A percentile compares a stretch with the other conserved stretches of the same genome.
These are phyloP conservation scores for Drosophila sordidula DNA, from an alignment of 2,888 invertebrate species.

Conservation along the genomic window DNA sequence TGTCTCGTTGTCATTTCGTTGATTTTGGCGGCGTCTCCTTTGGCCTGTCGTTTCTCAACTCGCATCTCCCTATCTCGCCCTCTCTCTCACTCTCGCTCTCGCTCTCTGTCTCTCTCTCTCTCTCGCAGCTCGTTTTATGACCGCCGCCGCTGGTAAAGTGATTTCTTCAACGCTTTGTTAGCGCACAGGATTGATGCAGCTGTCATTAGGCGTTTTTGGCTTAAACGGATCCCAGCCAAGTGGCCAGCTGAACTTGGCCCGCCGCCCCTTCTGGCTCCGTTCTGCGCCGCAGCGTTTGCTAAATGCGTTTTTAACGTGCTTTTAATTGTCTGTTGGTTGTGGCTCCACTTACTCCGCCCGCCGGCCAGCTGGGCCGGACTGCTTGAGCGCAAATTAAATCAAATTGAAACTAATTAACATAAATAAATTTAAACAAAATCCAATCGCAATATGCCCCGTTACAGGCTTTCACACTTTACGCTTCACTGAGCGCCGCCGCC, in stretches of 20 bases:
- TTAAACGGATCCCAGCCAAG: slow-evolving; percentile 61
- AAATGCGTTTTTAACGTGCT: slow-evolving; percentile 84
- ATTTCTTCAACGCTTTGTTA: slow-evolving; percentile 84
- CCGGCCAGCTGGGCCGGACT: slow-evolving; percentile 5
- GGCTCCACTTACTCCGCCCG: slow-evolving; percentile 15
- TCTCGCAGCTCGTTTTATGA: slow-evolving; percentile 34
- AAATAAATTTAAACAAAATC: slow-evolving; percentile 79
- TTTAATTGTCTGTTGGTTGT: slow-evolving; percentile 79
- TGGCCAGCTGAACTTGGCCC: slow-evolving; percentile 2
- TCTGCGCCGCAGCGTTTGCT: slow-evolving; percentile 47
- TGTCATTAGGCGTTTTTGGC: slow-evolving; percentile 79
- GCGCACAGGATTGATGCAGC: slow-evolving; percentile 81
- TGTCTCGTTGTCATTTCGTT: slow-evolving; percentile 80
- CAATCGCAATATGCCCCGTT: slow-evolving; percentile 78
- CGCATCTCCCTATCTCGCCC: slow-evolving; percentile 7
- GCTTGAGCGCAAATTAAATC: slow-evolving; percentile 71
- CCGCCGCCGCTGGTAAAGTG: slow-evolving; percentile 83
- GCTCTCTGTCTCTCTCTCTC: not conserved
- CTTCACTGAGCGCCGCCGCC: slow-evolving; percentile 54
- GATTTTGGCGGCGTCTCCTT: slow-evolving; percentile 69
- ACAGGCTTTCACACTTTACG: slow-evolving; percentile 76
- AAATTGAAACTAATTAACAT: slow-evolving; percentile 80
- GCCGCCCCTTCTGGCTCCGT: not conserved
- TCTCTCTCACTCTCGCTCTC: not conserved
- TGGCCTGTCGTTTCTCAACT: slow-evolving; percentile 48